phyloP scores from a whole-genome alignment of 2,113 vertebrate species.

The Poicephalus meyeri region DNA sequence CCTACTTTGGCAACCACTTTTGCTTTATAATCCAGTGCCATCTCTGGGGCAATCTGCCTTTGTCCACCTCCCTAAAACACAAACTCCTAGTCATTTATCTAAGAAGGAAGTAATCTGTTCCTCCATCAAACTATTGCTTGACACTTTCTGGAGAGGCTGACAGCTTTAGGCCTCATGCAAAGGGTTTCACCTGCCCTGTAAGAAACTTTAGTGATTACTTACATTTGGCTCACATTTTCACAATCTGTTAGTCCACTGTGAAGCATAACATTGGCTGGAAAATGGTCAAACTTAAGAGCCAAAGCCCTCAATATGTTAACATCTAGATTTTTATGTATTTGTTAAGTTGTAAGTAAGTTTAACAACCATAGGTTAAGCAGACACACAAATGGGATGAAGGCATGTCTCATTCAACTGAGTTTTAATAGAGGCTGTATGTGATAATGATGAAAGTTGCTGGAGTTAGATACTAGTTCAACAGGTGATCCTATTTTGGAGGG shows the following conservation, averaged over 20 bases:
- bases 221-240: neutral
- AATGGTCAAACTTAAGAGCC: neutral
- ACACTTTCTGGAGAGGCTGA: neutral
- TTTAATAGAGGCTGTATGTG: neutral
- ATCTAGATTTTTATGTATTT: neutral
- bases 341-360: neutral
- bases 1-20: neutral
- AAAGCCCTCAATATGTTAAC: neutral
- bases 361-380: neutral
- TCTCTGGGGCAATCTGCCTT: neutral
- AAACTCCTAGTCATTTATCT: neutral
- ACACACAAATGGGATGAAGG: neutral
- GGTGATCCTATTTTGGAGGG: neutral
- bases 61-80: neutral
- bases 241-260: neutral
- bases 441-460: neutral
- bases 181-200: rapidly evolving
- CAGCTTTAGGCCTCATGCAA: neutral
- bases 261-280: neutral
- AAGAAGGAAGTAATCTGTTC: neutral
- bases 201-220: neutral
- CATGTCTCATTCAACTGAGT: neutral
- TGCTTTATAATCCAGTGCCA: neutral
- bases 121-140: neutral
- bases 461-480: neutral